Evolutionary conservation across 2,888 invertebrate genomes (phyloP).

Genomic region (Macrophya alboannulata): DNA sequence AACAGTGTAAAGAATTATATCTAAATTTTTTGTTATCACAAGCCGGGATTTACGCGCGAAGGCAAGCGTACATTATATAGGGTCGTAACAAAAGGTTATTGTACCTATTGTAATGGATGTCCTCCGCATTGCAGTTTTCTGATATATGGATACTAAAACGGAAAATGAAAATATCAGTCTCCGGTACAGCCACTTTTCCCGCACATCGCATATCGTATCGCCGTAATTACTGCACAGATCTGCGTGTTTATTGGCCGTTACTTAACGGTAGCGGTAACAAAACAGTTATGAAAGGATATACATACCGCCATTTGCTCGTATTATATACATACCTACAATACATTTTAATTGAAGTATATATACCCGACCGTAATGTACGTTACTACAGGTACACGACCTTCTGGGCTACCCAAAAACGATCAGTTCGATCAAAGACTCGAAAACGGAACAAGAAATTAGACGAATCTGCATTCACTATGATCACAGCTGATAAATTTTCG

Average conservation of each 20-base stretch:
- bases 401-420: background rate
- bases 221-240: background rate
- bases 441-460: background rate
- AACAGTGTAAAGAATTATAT: background rate
- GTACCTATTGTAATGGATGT: constrained; percentile 9
- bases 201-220: background rate
- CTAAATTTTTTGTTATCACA: background rate
- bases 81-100: constrained; percentile 10
- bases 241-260: constrained; percentile 1
- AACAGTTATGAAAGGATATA: background rate
- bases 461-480: too few relatives aligned
- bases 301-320: background rate
- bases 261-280: background rate
- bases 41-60: background rate
- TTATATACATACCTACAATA: background rate
- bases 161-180: constrained; percentile 30
- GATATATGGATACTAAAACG: constrained; percentile 19
- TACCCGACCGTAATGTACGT: background rate
- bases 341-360: background rate
- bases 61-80: background rate
- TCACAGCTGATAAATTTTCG: background rate
- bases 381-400: background rate
- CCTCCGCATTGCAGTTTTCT: background rate
- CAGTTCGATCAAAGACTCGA: background rate
- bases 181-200: constrained; percentile 17